phyloP scores from a whole-genome alignment of 1,140 invertebrate genomes.

The Apis cerana region DNA sequence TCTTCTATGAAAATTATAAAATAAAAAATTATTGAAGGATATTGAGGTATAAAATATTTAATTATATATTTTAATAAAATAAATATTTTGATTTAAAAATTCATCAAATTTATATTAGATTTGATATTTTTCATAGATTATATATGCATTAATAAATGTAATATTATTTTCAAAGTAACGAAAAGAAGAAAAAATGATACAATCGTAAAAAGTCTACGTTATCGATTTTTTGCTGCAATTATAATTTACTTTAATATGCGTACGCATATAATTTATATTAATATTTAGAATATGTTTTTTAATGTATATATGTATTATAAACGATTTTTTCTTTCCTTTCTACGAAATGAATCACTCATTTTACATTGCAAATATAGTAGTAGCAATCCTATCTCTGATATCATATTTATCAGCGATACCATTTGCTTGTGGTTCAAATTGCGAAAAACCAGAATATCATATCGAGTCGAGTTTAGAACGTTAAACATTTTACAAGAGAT shows the following conservation, averaged over 20 bases:
- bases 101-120: background rate
- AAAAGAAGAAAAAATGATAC: background rate
- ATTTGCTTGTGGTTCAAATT: background rate
- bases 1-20: background rate
- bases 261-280: too few relatives aligned
- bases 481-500: slow-evolving; percentile 10
- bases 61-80: background rate
- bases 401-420: background rate
- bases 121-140: background rate
- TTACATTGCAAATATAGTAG: background rate
- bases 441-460: background rate
- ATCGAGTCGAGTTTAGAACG: background rate
- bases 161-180: background rate
- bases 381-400: background rate
- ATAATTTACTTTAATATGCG: background rate
- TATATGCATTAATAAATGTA: background rate
- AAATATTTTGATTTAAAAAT: background rate
- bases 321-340: background rate
- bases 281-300: background rate
- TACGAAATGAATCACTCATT: background rate
- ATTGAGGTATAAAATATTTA: background rate
- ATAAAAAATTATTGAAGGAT: background rate
- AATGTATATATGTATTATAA: background rate
- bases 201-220: background rate
- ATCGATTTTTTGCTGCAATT: background rate